Evolutionary conservation across 1,140 invertebrate genomes (phyloP), one percentile per base, ranked within the genome.

Genomic region (Megalopta genalis): DNA sequence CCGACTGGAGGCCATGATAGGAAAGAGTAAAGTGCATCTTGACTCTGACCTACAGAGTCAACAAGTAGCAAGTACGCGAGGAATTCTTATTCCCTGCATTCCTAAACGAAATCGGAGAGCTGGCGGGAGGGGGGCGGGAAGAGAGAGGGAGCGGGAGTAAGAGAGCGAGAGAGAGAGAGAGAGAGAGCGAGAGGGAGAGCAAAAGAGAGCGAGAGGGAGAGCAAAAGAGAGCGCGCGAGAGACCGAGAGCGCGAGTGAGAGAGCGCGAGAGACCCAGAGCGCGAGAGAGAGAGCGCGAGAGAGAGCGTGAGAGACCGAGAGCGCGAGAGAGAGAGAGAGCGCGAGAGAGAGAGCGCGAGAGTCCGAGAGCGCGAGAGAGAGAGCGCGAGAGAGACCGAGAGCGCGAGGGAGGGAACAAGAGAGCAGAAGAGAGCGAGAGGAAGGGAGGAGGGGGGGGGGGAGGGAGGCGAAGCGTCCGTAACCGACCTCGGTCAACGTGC

Each of bases 31-130:
- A 86, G 83, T 77, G 63, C 77, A 77, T 82, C 84, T 89, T 86
- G 87, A 87, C 83, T 87, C 82, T 90, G 88, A 88, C 87, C 88
- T 87, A 89, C 85, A 86, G 21, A 57, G 87, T 81, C 87, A 84
- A 77, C 88, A 81, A 87, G 66, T 84, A 77, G 85, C 85, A 82
- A 84, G 78, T 82, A 74, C 83, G 81, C 83, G 85, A 79, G 83
- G 79, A 83, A 85, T 84, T 81, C 82, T 84, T 73, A 69, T 72
- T 78, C 54, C 46, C 65, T 49, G 52, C 77, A 68, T 84, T 86
- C 60, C 70, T 70, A 65, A 39, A 62, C 60, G 62, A 68, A 77
- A 73, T 79, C 65, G 46, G 37, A n/a, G 27, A 21, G 27, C 6
- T 16, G 16, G 60, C 14, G 23, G 4, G 59, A 12, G 23, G 3